Conservation (phyloP, 2,888 invertebrate species). For the Cosmopolites sordidus region DNA sequence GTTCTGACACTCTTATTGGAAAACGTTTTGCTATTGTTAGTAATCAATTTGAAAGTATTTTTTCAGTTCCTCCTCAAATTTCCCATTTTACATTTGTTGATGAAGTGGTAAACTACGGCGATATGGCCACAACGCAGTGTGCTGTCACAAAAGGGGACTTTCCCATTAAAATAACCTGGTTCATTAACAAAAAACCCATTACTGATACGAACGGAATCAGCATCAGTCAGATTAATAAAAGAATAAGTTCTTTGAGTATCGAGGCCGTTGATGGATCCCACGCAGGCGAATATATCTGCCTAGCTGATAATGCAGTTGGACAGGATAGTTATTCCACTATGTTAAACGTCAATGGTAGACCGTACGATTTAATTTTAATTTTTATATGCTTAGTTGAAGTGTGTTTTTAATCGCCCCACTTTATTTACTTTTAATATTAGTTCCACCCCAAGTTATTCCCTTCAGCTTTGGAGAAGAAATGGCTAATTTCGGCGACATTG, state of each 20-base stretch:
- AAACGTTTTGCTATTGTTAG: no score
- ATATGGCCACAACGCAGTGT: constrained; percentile 63
- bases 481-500: no score
- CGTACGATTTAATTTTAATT: no score
- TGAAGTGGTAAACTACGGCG: constrained; percentile 66
- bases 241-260: constrained; percentile 58
- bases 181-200: constrained; percentile 51
- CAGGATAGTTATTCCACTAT: constrained; percentile 57
- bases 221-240: constrained; percentile 56
- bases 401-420: no score
- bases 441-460: constrained; percentile 46
- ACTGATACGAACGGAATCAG: constrained; percentile 54
- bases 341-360: constrained; percentile 63
- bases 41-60: no score
- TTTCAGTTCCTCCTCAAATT: constrained; percentile 63
- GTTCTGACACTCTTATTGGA: no score
- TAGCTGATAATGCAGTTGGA: constrained; percentile 61
- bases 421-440: constrained; percentile 33
- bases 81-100: constrained; percentile 64
- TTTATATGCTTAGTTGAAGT: no score
- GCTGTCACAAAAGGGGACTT: constrained; percentile 67
- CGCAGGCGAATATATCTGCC: constrained; percentile 60
- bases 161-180: constrained; percentile 70
- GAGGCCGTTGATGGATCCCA: constrained; percentile 57
- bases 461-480: constrained; percentile 48